Percentiles rank a stretch among this genome's conserved stretches.
These are phyloP conservation scores for Margaritifera margaritifera DNA, from an alignment of 2,888 invertebrate genomes.

Conservation along the genomic window DNA sequence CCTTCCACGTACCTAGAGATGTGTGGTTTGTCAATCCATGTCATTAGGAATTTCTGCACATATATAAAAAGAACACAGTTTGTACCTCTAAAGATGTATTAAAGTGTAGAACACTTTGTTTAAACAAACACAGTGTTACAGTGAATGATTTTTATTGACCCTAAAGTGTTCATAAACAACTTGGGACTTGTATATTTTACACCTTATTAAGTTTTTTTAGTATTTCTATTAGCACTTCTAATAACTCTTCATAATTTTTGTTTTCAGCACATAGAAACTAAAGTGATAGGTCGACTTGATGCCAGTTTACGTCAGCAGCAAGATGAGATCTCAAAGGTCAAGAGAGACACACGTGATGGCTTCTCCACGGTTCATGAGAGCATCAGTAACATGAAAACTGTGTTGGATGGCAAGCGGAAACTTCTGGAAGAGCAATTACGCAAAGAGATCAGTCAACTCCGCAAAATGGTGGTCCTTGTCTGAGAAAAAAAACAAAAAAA, in stretches of 20 bases:
- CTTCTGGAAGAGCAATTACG: constrained; percentile 70
- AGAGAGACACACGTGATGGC: constrained; percentile 68
- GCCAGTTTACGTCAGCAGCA: constrained; percentile 47
- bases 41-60: too few relatives aligned
- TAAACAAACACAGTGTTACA: too few relatives aligned
- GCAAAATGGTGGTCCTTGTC: constrained; percentile 72
- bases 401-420: constrained; percentile 70
- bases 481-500: constrained; percentile 29
- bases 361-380: constrained; percentile 71
- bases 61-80: too few relatives aligned
- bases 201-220: not conserved
- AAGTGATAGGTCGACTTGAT: constrained; percentile 52
- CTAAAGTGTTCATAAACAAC: too few relatives aligned
- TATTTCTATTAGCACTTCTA: not conserved
- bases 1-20: too few relatives aligned
- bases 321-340: constrained; percentile 65
- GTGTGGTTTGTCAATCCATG: too few relatives aligned
- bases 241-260: not conserved
- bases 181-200: too few relatives aligned
- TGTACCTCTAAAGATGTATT: too few relatives aligned
- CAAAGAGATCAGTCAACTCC: constrained; percentile 70
- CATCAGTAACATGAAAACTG: constrained; percentile 70
- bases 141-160: too few relatives aligned
- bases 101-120: too few relatives aligned
- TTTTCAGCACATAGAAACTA: constrained; percentile 52